Evolutionary conservation across 2,113 vertebrate species (phyloP), one percentile per base, ranked within the genome.

Genomic region (Pomatostomus ruficeps): DNA sequence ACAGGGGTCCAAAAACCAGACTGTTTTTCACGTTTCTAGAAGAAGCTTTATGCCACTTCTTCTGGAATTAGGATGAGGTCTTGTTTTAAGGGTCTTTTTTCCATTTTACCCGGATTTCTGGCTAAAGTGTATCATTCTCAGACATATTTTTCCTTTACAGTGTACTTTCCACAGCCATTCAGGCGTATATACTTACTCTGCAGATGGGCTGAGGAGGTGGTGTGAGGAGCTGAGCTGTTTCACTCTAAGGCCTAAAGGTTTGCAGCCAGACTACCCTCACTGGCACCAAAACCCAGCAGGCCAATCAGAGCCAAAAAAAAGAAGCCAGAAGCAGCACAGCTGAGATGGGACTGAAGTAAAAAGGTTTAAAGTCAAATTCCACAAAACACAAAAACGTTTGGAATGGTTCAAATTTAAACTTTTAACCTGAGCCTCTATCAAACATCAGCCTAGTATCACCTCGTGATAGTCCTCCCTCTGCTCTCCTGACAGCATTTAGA

Each of bases 41-140:
- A 87, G 77, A 11, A 87, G 43, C 48, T 94, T 85, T 89, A 82
- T 90, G 80, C 89, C 85, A 92, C 88, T 89, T 77, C 74, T 81
- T 71, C 36, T 88, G 90, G 84, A 95, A 92, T 92, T 75, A 85
- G 74, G 73, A 92, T 72, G 77, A 94, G 57, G 48, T 87, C 87
- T 94, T 88, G n/a, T 57, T 95, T 93, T 95, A 94, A 89, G 85
- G 82, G 82, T 91, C 73, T 90, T 94, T 94, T 97, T 97, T 94
- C 80, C 94, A 93, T 94, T 94, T 89, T 67, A 89, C 91, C 85
- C 70, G 81, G 65, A 18, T 89, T 95, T 85, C 65, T 97, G 97
- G 93, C 93, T 85, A 11, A 81, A 72, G 59, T 23, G 13, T 61
- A 40, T 71, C 42, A 73, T 93, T 94, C 57, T 93, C 92, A 95